These are phyloP conservation scores for Morelia viridis DNA, from an alignment of 2,797 vertebrate genomes.

Conservation along the genomic window DNA sequence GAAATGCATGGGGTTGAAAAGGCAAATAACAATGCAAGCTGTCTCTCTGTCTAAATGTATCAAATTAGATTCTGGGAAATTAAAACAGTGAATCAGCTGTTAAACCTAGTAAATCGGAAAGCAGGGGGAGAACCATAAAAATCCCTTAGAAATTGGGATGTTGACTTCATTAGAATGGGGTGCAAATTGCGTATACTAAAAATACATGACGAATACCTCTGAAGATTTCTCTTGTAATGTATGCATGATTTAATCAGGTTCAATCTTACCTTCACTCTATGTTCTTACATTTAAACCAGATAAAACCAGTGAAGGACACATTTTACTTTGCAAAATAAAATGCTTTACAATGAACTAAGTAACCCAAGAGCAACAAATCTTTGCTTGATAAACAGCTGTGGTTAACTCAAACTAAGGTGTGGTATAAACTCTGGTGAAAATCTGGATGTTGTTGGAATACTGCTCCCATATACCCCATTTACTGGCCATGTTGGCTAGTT, in stretches of 20 bases:
- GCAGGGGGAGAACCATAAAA: not conserved
- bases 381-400: not conserved
- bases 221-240: not conserved
- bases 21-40: not conserved
- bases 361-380: not conserved
- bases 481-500: too few relatives aligned
- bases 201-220: not conserved
- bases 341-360: not conserved
- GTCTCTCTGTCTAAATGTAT: not conserved
- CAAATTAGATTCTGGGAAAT: constrained; percentile 6
- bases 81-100: not conserved
- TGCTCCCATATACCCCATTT: too few relatives aligned
- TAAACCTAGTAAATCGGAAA: not conserved
- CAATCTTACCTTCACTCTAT: not conserved
- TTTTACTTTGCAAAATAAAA: not conserved
- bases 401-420: not conserved
- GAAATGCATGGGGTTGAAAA: constrained; percentile 4
- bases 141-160: not conserved
- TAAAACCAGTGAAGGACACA: not conserved
- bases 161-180: not conserved
- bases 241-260: not conserved
- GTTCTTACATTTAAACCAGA: not conserved
- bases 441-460: too few relatives aligned
- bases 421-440: not conserved
- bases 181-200: not conserved